Evolutionary conservation across 2,888 invertebrate genomes (phyloP), one percentile per base, ranked within the genome.

Genomic region (Augiades crinisus): DNA sequence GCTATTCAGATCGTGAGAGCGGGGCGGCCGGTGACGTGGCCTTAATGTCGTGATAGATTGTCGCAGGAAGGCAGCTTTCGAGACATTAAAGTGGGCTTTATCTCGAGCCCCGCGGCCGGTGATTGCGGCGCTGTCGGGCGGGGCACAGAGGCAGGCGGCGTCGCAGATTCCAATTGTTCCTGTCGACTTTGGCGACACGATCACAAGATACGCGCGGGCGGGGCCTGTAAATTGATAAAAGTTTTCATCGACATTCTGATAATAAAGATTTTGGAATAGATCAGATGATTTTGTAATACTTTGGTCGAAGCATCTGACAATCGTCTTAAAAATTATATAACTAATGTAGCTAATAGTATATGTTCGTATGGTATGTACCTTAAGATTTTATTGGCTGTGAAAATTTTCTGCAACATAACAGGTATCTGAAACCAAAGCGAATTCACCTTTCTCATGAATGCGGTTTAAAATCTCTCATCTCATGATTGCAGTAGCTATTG

Each of bases 41-140:
- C 47, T 49, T 49, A 49, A 49, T 41, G 34, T 33, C 33, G 49
- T 49, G 49, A 49, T 49, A 34, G 49, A 49, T 40, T 24, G 49
- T 49, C 49, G 24, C n/a, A 40, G 40, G 47, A 14, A 19, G 40
- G 45, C 36, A 12, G 31, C 46, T 27, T 46, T 37, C 34, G 41
- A 41, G 49, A 34, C 41, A 49, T 33, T 41, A 49, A 49, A 49
- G 49, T 41, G 38, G 41, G 31, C 41, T 41, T 49, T 49, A 49
- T 49, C 49, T 49, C 24, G 14, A n/a, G 24, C 17, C 27, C 10
- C 40, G 40, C 38, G 38, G 40, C 40, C 33, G 33, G 40, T 40
- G 40, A 38, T 38, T 47, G 38, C 38, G 47, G 38, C 30, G 21
- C 46, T 47, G 47, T 47, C 47, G 31, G 30, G 19, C 47, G 47